phyloP scores from a whole-genome alignment of 2,113 vertebrate species.

The Chrysemys picta region DNA sequence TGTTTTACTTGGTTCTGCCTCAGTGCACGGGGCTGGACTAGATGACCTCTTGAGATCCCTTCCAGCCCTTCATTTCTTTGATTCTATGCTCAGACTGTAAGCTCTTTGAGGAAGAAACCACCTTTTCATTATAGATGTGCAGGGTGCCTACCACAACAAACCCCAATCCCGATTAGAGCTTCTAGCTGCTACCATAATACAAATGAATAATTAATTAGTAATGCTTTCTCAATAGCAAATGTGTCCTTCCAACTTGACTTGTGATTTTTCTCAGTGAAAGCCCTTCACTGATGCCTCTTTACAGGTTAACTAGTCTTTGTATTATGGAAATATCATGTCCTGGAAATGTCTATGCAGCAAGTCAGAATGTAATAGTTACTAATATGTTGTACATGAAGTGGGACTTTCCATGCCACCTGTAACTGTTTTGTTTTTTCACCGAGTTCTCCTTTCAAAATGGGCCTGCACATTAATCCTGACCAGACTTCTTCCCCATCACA shows the following conservation, averaged over 20 bases:
- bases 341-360: not conserved
- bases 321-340: not conserved
- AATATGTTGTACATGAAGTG: not conserved
- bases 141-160: not conserved
- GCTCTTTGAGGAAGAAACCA: not conserved
- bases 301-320: not conserved
- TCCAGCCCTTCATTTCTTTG: too few species aligned
- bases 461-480: not conserved
- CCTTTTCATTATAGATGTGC: accelerated
- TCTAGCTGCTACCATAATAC: not conserved
- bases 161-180: accelerated
- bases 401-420: not conserved
- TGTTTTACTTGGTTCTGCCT: too few species aligned
- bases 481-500: not conserved
- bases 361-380: not conserved
- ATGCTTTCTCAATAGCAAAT: not conserved
- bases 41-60: too few species aligned
- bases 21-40: too few species aligned
- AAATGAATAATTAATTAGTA: not conserved
- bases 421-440: not conserved
- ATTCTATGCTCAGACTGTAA: not conserved
- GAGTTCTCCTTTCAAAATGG: not conserved
- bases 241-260: not conserved
- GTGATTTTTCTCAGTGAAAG: not conserved
- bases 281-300: not conserved